phyloP scores from a whole-genome alignment of 2,113 vertebrate species.

The Formicarius rufipectus region DNA sequence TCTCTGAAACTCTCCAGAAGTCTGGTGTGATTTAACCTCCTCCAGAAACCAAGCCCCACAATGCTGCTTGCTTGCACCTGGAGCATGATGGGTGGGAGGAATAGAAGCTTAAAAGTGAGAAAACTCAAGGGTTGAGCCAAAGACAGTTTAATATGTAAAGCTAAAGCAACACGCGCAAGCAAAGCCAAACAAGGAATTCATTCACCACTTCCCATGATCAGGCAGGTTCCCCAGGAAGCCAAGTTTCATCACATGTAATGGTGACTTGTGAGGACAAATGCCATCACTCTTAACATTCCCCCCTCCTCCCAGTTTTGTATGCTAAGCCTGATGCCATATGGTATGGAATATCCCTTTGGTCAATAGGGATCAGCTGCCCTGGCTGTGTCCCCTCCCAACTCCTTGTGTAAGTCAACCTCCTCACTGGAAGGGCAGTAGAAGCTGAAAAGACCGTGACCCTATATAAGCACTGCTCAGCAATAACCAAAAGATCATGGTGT shows the following conservation, averaged over 20 bases:
- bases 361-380: not conserved
- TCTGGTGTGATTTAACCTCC: not conserved
- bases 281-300: rapidly evolving
- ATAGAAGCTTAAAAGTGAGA: not conserved
- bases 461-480: not conserved
- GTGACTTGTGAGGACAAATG: not conserved
- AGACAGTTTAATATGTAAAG: not conserved
- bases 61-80: not conserved
- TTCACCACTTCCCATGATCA: not conserved
- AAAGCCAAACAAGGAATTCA: not conserved
- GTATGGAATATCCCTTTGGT: not conserved
- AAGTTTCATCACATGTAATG: rapidly evolving
- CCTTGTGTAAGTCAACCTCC: not conserved
- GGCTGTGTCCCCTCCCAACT: not conserved
- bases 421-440: rapidly evolving
- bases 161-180: not conserved
- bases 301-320: not conserved
- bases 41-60: not conserved
- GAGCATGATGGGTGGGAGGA: rapidly evolving
- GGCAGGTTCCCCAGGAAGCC: not conserved
- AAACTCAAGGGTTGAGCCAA: too few species aligned
- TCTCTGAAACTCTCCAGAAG: not conserved
- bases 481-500: not conserved
- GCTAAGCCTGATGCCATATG: not conserved
- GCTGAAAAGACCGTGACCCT: not conserved